These are phyloP conservation scores for Colletes latitarsis DNA, from an alignment of 1,140 invertebrate species.

Conservation along the genomic window DNA sequence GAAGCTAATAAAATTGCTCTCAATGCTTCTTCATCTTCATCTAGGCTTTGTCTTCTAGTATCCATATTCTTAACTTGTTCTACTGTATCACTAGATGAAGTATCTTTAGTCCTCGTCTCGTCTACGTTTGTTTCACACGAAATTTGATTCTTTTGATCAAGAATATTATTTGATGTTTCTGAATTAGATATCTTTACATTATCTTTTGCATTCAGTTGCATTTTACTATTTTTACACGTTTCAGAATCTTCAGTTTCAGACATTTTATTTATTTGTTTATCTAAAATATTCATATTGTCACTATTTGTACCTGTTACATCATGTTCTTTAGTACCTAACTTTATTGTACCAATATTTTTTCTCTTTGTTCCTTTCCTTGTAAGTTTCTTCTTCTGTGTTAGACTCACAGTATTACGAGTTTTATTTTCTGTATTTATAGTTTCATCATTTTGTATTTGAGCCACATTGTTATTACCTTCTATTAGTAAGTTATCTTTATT, in stretches of 20 bases:
- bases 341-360: not conserved
- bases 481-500: not conserved
- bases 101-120: not conserved
- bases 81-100: not conserved
- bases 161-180: not conserved
- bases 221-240: not conserved
- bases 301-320: not conserved
- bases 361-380: constrained; percentile 1
- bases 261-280: constrained; percentile 21
- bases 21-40: constrained; percentile 77
- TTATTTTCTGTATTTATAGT: not conserved
- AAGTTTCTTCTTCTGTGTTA: constrained; percentile 23
- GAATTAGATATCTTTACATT: not conserved
- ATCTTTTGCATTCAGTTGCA: not conserved
- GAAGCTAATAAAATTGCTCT: constrained; percentile 75
- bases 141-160: not conserved
- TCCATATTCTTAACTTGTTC: not conserved
- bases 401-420: constrained; percentile 6
- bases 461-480: not conserved
- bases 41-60: constrained; percentile 69
- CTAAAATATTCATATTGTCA: constrained; percentile 5
- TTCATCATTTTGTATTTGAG: not conserved
- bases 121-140: not conserved
- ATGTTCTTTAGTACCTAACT: not conserved
- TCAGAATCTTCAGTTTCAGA: not conserved